Conservation (phyloP, 2,888 invertebrate species). For the Exocentrus adspersus region DNA sequence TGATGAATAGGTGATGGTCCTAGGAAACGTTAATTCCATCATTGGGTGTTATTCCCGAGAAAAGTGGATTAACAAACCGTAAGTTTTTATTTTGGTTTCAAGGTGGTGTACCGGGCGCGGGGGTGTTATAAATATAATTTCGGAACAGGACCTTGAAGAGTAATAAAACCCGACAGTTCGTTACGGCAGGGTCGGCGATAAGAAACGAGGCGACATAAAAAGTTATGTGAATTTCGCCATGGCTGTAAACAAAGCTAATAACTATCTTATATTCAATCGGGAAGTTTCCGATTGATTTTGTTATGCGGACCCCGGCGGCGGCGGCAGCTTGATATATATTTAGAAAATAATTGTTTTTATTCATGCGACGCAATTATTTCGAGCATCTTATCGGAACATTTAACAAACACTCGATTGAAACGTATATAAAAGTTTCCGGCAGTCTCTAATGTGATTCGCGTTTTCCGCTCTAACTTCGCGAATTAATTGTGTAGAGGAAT, state of each 20-base stretch:
- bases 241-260: slow-evolving; percentile 48
- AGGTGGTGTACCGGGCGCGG: slow-evolving; percentile 25
- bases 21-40: no score
- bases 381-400: background rate
- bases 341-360: slow-evolving; percentile 14
- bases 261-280: slow-evolving; percentile 37
- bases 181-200: slow-evolving; percentile 45
- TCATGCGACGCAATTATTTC: background rate
- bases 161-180: slow-evolving; percentile 47
- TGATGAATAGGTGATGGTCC: no score
- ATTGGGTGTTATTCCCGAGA: slow-evolving; percentile 9
- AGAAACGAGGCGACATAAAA: slow-evolving; percentile 44
- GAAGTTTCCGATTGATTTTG: slow-evolving; percentile 23
- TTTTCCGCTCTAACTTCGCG: background rate
- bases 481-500: background rate
- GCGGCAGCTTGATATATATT: slow-evolving; percentile 3
- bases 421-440: background rate
- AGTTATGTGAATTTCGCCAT: slow-evolving; percentile 41
- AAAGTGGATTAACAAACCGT: slow-evolving; percentile 9
- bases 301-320: background rate
- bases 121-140: slow-evolving; percentile 45
- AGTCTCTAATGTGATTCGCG: background rate
- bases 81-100: no score
- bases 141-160: slow-evolving; percentile 43
- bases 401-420: background rate